A percentile compares a stretch with the other conserved stretches of the same genome.
Evolutionary conservation across 2,888 invertebrate species (phyloP).

Genomic region (Agrypnus murinus): DNA sequence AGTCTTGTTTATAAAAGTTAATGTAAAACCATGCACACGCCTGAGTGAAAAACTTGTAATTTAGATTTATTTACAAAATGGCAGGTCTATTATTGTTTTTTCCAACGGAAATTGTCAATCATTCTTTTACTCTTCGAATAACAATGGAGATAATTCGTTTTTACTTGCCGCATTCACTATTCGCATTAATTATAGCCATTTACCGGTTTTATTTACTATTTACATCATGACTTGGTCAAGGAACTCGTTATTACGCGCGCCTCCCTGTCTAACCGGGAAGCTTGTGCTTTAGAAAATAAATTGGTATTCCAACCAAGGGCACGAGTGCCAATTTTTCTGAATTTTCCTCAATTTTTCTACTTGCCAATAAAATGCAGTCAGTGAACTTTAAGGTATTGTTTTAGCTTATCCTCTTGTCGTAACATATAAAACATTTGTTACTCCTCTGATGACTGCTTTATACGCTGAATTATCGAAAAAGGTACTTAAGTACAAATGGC

Average conservation of each 20-base stretch:
- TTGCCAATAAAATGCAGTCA: constrained; percentile 2
- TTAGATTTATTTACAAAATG: constrained; percentile 12
- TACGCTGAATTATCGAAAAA: neutral
- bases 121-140: constrained; percentile 16
- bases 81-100: constrained; percentile 17
- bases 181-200: constrained; percentile 17
- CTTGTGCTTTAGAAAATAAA: no score
- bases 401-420: no score
- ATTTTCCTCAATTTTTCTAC: constrained; percentile 6
- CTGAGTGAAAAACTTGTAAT: constrained; percentile 20
- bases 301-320: no score
- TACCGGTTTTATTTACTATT: constrained; percentile 15
- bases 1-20: no score
- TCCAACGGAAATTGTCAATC: constrained; percentile 33
- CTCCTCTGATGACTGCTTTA: no score
- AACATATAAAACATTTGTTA: no score
- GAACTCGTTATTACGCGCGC: constrained; percentile 17
- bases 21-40: neutral
- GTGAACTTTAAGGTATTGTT: constrained; percentile 1
- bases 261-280: constrained; percentile 7
- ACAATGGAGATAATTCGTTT: constrained; percentile 17
- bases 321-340: no score
- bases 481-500: neutral
- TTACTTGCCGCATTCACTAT: constrained; percentile 1
- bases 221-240: constrained; percentile 5